Percentiles rank a stretch among this genome's conserved stretches.
These are phyloP conservation scores for Spea multiplicata DNA, from an alignment of 2,113 vertebrate species.

Conservation along the genomic window DNA sequence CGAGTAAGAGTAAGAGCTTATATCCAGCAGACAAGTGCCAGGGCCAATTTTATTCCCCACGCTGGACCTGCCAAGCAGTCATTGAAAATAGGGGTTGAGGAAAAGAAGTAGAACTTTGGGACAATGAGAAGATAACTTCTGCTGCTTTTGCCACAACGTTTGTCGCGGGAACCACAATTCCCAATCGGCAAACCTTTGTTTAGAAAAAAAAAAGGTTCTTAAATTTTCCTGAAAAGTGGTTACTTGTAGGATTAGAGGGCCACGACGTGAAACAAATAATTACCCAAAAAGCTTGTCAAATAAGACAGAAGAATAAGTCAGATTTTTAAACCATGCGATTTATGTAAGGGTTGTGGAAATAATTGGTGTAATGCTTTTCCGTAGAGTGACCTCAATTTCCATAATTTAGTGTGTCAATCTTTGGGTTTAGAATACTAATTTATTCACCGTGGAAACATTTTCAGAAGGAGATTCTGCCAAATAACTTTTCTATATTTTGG, in stretches of 20 bases:
- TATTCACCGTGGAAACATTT: not conserved
- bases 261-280: conserved; percentile 17
- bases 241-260: conserved; percentile 36
- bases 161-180: not conserved
- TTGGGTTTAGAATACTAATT: not conserved
- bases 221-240: conserved; percentile 15
- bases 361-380: not conserved
- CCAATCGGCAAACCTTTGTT: not conserved
- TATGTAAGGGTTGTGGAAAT: conserved; percentile 27
- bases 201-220: conserved; percentile 4
- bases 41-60: no score
- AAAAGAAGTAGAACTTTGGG: no score
- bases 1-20: no score
- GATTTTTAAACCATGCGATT: conserved; percentile 26
- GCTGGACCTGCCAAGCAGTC: no score
- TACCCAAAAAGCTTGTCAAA: conserved; percentile 11
- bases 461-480: not conserved
- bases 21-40: no score
- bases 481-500: not conserved
- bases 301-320: conserved; percentile 13
- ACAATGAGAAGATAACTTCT: no score
- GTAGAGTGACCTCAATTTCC: conserved; percentile 4
- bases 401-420: not conserved
- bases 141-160: no score
- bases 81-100: no score